phyloP scores from a whole-genome alignment of 2,113 vertebrate genomes.

The Coturnix japonica region DNA sequence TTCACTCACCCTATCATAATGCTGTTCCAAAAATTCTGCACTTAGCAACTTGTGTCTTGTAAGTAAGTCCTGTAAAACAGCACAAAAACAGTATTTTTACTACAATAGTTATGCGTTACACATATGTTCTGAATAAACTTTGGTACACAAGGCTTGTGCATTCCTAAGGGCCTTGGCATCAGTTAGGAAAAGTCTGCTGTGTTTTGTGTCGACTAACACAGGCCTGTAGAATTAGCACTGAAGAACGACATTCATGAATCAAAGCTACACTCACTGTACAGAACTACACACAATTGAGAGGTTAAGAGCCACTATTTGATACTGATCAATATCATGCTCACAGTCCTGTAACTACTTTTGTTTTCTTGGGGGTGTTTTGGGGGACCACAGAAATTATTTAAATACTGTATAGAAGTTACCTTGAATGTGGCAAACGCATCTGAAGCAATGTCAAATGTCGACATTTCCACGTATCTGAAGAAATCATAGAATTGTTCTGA shows the following conservation, averaged over 20 bases:
- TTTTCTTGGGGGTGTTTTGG: not conserved
- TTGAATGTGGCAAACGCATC: conserved; percentile 89
- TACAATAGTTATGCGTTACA: not conserved
- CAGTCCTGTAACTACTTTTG: not conserved
- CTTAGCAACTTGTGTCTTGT: conserved; percentile 89
- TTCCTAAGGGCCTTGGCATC: not conserved
- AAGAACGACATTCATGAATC: not conserved
- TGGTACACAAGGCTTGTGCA: accelerated
- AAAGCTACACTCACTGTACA: not conserved
- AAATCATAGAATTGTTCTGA: conserved; percentile 90
- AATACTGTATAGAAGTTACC: conserved; percentile 60
- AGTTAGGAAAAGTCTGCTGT: not conserved
- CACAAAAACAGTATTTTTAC: not conserved
- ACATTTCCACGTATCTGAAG: conserved; percentile 91
- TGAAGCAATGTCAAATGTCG: conserved; percentile 88
- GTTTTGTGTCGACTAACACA: not conserved
- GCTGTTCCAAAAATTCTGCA: conserved; percentile 88
- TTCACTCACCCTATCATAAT: conserved; percentile 86
- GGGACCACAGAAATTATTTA: not conserved
- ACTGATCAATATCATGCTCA: not conserved
- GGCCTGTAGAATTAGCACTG: not conserved
- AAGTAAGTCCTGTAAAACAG: conserved; percentile 83
- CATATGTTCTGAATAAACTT: not conserved
- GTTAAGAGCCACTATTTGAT: not conserved
- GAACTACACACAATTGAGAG: not conserved